These are phyloP conservation scores for Cichlasoma orientale DNA, from an alignment of 2,797 vertebrate genomes.

Conservation along the genomic window DNA sequence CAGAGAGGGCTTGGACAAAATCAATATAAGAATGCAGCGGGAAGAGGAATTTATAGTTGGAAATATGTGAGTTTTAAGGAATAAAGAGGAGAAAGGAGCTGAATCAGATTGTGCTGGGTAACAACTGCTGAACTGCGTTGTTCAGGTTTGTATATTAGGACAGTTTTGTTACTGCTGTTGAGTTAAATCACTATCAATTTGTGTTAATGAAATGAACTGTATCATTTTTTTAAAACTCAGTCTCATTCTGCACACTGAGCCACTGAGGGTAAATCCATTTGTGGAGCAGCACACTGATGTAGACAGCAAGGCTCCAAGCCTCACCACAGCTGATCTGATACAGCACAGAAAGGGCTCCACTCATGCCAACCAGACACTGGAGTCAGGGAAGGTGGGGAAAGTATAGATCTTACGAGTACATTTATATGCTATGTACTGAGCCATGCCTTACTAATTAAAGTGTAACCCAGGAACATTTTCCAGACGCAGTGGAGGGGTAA, in stretches of 20 bases:
- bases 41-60: neutral
- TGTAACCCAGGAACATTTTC: slow-evolving; percentile 50
- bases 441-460: slow-evolving; percentile 61
- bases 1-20: neutral
- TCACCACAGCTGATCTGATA: slow-evolving; percentile 78
- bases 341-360: slow-evolving; percentile 52
- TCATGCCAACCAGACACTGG: slow-evolving; percentile 66
- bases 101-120: neutral
- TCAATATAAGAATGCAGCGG: neutral
- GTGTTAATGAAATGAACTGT: neutral
- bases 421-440: slow-evolving; percentile 66
- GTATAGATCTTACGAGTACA: slow-evolving; percentile 50
- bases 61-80: neutral
- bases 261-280: slow-evolving; percentile 20
- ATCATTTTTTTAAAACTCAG: neutral
- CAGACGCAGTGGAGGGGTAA: slow-evolving; percentile 34
- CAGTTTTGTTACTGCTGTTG: neutral
- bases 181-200: neutral
- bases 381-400: slow-evolving; percentile 8
- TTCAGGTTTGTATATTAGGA: neutral
- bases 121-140: neutral
- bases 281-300: slow-evolving; percentile 37
- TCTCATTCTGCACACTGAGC: slow-evolving; percentile 7
- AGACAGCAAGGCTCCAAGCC: slow-evolving; percentile 76
- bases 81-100: slow-evolving; percentile 3